A percentile compares a stretch with the other conserved stretches of the same genome.
These are phyloP conservation scores for Gopherus evgoodei DNA, from an alignment of 2,113 vertebrate genomes.

Conservation along the genomic window DNA sequence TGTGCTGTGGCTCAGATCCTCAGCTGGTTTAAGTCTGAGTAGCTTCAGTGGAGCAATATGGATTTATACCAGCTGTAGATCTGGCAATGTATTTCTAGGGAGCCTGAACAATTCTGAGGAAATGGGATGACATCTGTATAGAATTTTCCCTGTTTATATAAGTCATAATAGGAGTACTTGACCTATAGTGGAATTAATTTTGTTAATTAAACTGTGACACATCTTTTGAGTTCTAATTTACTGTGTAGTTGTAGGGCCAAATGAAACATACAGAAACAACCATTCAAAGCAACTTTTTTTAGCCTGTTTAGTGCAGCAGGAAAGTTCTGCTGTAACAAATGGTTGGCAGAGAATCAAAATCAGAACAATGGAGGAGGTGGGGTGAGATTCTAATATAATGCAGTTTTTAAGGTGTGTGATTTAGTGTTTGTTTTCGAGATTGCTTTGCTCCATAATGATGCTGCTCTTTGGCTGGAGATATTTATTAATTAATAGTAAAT, in stretches of 20 bases:
- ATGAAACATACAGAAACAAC: not conserved
- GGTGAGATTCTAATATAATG: not conserved
- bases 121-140: constrained; percentile 3
- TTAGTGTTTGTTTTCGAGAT: not conserved
- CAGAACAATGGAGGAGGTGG: not conserved
- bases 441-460: not conserved
- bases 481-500: not conserved
- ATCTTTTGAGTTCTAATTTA: not conserved
- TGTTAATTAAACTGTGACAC: not conserved
- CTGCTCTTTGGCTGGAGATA: not conserved
- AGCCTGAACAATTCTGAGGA: constrained; percentile 1
- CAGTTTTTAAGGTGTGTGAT: not conserved
- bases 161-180: not conserved
- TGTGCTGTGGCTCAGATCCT: constrained; percentile 68
- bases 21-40: constrained; percentile 65
- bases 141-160: not conserved
- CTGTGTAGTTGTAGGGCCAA: not conserved
- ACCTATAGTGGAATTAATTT: not conserved
- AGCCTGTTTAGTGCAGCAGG: not conserved
- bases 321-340: not conserved
- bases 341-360: not conserved
- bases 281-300: not conserved
- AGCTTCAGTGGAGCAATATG: not conserved
- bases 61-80: constrained; percentile 58
- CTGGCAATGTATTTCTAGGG: constrained; percentile 24